These are phyloP conservation scores for Coptodon bakossiorum DNA, from an alignment of 2,113 vertebrate species.

Conservation along the genomic window DNA sequence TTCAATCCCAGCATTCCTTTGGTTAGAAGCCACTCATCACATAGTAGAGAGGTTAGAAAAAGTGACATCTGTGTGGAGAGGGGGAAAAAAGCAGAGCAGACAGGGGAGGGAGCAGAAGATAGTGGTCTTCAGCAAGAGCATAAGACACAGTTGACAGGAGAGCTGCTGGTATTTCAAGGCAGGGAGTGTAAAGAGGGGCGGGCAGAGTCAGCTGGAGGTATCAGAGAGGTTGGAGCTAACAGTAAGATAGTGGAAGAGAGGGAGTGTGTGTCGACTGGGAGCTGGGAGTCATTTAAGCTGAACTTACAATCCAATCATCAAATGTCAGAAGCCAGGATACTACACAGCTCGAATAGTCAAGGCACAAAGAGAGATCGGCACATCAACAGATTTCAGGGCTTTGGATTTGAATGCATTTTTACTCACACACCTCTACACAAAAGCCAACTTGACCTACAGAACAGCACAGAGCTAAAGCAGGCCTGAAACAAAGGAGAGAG, in stretches of 20 bases:
- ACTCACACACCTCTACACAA: slow-evolving; percentile 97
- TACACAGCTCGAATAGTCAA: slow-evolving; percentile 77
- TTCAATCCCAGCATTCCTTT: slow-evolving; percentile 90
- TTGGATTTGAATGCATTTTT: slow-evolving; percentile 99
- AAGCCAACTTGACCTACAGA: slow-evolving; percentile 72
- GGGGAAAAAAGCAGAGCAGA: slow-evolving; percentile 69
- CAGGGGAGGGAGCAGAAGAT: slow-evolving; percentile 22
- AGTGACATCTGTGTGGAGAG: slow-evolving; percentile 65
- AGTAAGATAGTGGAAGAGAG: neutral
- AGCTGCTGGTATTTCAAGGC: slow-evolving; percentile 29
- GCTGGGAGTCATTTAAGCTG: slow-evolving; percentile 30
- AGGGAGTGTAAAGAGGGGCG: neutral
- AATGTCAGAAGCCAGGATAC: slow-evolving; percentile 29
- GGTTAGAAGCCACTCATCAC: slow-evolving; percentile 80
- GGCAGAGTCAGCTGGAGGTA: slow-evolving; percentile 19
- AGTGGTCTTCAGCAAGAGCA: slow-evolving; percentile 36
- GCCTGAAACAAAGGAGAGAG: slow-evolving; percentile 73
- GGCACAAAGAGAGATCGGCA: slow-evolving; percentile 83
- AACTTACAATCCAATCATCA: slow-evolving; percentile 28
- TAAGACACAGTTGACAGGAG: slow-evolving; percentile 45
- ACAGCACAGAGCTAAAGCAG: slow-evolving; percentile 71
- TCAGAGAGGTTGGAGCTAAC: slow-evolving; percentile 20
- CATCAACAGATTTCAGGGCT: slow-evolving; percentile 81
- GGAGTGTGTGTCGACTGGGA: slow-evolving; percentile 40
- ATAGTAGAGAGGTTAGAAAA: slow-evolving; percentile 65